Evolutionary conservation across 1,140 invertebrate species (phyloP).

Genomic region (Drosophila triauraria): DNA sequence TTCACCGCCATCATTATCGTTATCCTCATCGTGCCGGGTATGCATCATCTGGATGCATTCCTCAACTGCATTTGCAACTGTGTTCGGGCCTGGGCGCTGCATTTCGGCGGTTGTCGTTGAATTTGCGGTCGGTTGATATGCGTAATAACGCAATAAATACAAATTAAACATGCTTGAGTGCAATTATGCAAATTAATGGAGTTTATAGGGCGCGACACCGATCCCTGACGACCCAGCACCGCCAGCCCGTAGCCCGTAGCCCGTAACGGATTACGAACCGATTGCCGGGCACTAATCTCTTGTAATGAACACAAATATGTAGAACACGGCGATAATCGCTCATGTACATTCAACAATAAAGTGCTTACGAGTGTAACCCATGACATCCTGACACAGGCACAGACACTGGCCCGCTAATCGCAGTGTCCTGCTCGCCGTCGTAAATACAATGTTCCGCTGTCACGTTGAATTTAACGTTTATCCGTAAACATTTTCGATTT

Average conservation of each 20-base stretch:
- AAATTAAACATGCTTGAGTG: constrained; percentile 84
- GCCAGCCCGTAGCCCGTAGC: neutral
- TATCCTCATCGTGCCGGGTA: constrained; percentile 25
- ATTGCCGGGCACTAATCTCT: constrained; percentile 77
- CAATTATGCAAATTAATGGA: constrained; percentile 79
- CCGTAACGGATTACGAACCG: constrained; percentile 72
- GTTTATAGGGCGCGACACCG: constrained; percentile 66
- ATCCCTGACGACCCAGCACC: constrained; percentile 15
- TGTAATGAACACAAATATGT: constrained; percentile 82
- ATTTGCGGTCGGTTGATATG: constrained; percentile 69
- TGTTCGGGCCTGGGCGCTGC: neutral
- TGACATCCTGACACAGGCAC: constrained; percentile 33
- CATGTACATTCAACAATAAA: constrained; percentile 75
- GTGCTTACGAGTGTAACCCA: constrained; percentile 64
- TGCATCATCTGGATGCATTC: constrained; percentile 45
- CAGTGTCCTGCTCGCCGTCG: constrained; percentile 12
- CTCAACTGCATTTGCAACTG: constrained; percentile 38
- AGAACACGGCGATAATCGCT: constrained; percentile 80
- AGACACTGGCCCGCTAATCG: constrained; percentile 29
- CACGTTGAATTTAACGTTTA: constrained; percentile 79
- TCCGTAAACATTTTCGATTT: constrained; percentile 80
- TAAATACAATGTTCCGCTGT: constrained; percentile 52
- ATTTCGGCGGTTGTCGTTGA: constrained; percentile 56
- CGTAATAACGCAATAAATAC: constrained; percentile 82
- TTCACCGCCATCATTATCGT: constrained; percentile 30